Evolutionary conservation across 2,888 invertebrate genomes (phyloP).

Genomic region (Chrysotoxum bicinctum): DNA sequence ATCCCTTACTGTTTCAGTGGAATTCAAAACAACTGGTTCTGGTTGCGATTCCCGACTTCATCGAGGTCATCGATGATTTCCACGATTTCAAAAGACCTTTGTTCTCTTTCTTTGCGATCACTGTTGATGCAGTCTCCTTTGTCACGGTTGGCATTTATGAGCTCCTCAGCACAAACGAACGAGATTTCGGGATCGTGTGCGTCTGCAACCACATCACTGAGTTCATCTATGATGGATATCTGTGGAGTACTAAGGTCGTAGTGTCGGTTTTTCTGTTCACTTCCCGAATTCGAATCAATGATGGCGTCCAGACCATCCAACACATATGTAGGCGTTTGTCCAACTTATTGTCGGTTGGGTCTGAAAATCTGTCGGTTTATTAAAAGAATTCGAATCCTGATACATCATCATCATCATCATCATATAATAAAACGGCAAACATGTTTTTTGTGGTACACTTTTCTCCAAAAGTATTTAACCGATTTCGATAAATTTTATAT

Average conservation of each 20-base stretch:
- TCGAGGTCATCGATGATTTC: constrained; percentile 72
- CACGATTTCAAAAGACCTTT: constrained; percentile 60
- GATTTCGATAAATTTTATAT: too few species aligned
- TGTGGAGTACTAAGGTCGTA: constrained; percentile 77
- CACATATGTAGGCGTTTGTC: constrained; percentile 68
- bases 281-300: constrained; percentile 63
- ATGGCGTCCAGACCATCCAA: constrained; percentile 68
- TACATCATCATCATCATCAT: too few species aligned
- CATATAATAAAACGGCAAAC: too few species aligned
- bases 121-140: background rate
- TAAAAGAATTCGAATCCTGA: constrained; percentile 51
- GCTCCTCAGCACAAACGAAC: constrained; percentile 74
- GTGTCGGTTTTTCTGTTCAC: constrained; percentile 62
- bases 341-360: constrained; percentile 63
- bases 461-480: too few species aligned
- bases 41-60: constrained; percentile 54
- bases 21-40: constrained; percentile 22
- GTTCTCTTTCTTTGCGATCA: constrained; percentile 33
- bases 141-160: constrained; percentile 72
- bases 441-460: too few species aligned
- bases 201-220: constrained; percentile 29
- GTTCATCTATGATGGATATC: constrained; percentile 73
- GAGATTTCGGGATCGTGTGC: constrained; percentile 73
- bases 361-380: constrained; percentile 57
- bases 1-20: background rate